Conservation (phyloP, 2,113 vertebrate genomes). For the Aphelocoma coerulescens region DNA sequence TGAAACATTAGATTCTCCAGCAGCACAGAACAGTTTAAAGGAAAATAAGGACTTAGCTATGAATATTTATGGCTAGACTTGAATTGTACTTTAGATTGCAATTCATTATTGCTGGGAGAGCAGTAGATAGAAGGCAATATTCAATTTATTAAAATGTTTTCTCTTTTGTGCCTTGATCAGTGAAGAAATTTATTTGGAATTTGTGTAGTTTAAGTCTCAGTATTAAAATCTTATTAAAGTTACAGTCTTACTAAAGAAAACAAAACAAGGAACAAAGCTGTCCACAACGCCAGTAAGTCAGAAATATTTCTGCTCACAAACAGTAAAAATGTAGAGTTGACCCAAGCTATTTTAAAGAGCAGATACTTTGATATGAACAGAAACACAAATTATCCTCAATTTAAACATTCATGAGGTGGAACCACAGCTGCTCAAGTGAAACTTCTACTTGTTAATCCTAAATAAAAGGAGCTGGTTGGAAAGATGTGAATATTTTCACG, state of each 20-base stretch:
- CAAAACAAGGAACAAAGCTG: neutral
- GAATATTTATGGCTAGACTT: slow-evolving; percentile 14
- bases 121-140: neutral
- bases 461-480: neutral
- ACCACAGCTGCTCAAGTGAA: neutral
- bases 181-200: neutral
- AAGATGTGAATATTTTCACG: neutral
- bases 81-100: neutral
- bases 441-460: neutral
- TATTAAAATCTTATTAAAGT: neutral
- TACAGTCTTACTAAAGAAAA: neutral
- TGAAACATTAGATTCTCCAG: neutral
- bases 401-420: neutral
- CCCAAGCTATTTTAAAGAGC: neutral
- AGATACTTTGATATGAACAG: neutral
- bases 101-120: neutral
- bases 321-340: neutral
- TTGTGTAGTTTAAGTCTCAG: neutral
- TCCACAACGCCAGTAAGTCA: neutral
- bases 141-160: neutral
- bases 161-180: neutral
- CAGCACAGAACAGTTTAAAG: neutral
- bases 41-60: neutral
- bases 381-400: neutral
- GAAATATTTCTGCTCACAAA: slow-evolving; percentile 12